Conservation (phyloP, 2,888 invertebrate genomes). For the Entomobrya proxima region DNA sequence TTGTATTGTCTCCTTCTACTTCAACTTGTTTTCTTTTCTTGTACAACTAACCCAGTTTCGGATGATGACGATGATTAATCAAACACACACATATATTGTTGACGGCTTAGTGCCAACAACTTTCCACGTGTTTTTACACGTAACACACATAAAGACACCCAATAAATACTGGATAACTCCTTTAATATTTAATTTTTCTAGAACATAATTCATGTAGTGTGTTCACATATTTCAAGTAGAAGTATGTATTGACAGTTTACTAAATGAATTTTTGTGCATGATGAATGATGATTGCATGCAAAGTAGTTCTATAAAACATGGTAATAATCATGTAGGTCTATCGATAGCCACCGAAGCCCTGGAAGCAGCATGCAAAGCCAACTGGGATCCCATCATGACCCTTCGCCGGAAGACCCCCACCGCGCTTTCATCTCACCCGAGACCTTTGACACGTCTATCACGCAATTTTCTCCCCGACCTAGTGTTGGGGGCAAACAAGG, state of each 20-base stretch:
- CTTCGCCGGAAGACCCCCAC: conserved; percentile 69
- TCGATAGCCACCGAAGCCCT: conserved; percentile 70
- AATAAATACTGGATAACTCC: too few relatives aligned
- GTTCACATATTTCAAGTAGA: neutral
- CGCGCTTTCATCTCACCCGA: conserved; percentile 71
- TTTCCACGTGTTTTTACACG: neutral
- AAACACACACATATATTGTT: too few relatives aligned
- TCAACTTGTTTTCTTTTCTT: conserved; percentile 2
- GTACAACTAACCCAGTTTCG: conserved; percentile 44
- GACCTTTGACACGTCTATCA: conserved; percentile 63
- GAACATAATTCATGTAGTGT: neutral
- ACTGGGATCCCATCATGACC: conserved; percentile 69
- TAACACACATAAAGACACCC: neutral
- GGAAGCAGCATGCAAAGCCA: conserved; percentile 68
- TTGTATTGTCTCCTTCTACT: neutral
- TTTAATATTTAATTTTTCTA: too few relatives aligned
- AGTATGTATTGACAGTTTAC: neutral
- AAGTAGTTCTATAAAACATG: conserved; percentile 26
- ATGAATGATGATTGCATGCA: conserved; percentile 49
- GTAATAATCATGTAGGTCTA: conserved; percentile 52
- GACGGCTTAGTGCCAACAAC: neutral
- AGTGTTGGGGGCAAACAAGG: conserved; percentile 14
- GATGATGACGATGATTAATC: conserved; percentile 25
- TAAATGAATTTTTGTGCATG: conserved; percentile 45
- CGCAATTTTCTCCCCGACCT: conserved; percentile 39